Evolutionary conservation across 2,888 invertebrate genomes (phyloP), one percentile per base, ranked within the genome.

Genomic region (Silvanus unidentatus): DNA sequence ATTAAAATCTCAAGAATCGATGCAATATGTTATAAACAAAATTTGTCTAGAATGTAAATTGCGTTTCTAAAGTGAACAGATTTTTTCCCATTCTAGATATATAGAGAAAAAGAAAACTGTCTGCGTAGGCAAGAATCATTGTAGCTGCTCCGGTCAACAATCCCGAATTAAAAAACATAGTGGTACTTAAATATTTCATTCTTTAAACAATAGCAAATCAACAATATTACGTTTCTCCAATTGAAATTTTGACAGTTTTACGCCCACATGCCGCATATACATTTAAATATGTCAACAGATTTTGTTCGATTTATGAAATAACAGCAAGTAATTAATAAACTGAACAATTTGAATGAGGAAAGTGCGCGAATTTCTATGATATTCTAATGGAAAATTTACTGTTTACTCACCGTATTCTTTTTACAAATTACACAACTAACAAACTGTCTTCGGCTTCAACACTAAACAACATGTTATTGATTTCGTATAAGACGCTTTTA

Each of bases 391-490:
- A 22, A 22, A 22, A 22, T 3, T 22, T 22, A 22, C 8, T 22
- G 22, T 22, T 22, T 53, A 67, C 66, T 65, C 54, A 67, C 66
- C 61, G 59, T 54, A 59, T 58, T 65, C 60, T 42, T 22, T 22
- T 22, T 22, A n/a, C 54, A 55, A 60, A 64, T 62, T 59, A 64
- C 22, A 22, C 62, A 62, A 58, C 52, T 51, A 58, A 54, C 58
- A 60, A 58, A 48, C 54, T 52, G 57, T 62, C 58, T 54, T 54
- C 58, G 62, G 60, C 58, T 22, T 22, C 55, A 63, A 64, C 63
- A 62, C 54, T 57, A 58, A 65, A 65, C 66, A 68, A 68, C 69
- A 69, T 69, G 60, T 68, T 68, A 68, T 69, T 63, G 67, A 68
- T 69, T 69, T 66, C 10, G 49, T 32, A 11, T 32, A 32, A n/a